phyloP scores from a whole-genome alignment of 2,797 vertebrate species.

The Cossypha polioptera region DNA sequence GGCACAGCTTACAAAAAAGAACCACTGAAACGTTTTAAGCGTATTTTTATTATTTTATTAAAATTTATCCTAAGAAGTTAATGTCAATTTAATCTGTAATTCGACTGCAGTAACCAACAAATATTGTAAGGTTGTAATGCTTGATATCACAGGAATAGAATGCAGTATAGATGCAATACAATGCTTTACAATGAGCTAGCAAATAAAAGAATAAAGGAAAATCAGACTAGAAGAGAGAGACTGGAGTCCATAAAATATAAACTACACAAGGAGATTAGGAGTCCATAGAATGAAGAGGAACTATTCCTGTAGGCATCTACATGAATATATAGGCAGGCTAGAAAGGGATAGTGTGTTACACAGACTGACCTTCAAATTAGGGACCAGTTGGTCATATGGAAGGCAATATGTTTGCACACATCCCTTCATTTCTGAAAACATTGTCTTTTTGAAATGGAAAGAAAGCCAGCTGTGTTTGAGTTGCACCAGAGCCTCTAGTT shows the following conservation, averaged over 20 bases:
- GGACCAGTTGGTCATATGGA: not conserved
- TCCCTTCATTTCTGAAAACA: not conserved
- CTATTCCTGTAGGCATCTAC: not conserved
- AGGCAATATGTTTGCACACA: not conserved
- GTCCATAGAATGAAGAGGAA: not conserved
- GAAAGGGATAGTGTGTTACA: not conserved
- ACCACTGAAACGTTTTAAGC: not conserved
- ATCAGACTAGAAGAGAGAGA: not conserved
- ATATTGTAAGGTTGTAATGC: not conserved
- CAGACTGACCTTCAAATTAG: not conserved
- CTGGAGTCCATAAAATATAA: not conserved
- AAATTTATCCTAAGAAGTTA: not conserved
- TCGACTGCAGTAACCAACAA: not conserved
- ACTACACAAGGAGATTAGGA: not conserved
- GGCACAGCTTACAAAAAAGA: not conserved
- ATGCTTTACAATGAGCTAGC: not conserved
- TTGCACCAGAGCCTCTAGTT: not conserved
- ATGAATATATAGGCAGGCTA: not conserved
- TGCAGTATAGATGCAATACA: not conserved
- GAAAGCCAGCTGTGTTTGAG: not conserved
- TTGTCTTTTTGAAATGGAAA: not conserved
- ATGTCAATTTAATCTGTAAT: not conserved
- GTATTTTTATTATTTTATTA: not conserved
- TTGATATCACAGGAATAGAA: not conserved
- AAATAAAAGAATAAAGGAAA: not conserved